Base-by-base conservation (phyloP, 2,888 invertebrate genomes). In the Drosophila kambysellisi region DNA sequence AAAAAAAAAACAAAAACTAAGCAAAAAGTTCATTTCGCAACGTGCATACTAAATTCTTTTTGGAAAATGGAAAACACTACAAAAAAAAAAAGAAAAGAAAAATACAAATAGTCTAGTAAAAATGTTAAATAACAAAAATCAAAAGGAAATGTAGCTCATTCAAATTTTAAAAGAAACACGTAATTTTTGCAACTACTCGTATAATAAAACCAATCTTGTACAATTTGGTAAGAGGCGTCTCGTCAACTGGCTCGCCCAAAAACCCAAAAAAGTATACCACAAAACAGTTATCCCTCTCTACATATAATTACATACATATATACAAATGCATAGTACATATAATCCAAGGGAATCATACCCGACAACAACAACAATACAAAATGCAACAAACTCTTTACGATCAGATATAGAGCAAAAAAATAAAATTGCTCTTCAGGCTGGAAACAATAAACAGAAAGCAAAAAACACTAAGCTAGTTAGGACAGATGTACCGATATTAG, bases 271-370 rank as follows among this genome's bases (percentile, higher is more conserved):
- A 20, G 80, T 70, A 70, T 75, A 74, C 58, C 54, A 59, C 57
- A 82, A 82, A 76, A 76, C 79, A 89, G 84, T 85, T 89, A 82
- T 69, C 81, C 79, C 83, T 84, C 79, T 89, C 84, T 72, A 81
- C 82, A 76, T 84, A 87, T 60, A 76, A 53, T 66, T 67, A 39
- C 56, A 56, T 67, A 39, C 56, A 56, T 29, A 88, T 79, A 72
- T 71, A 76, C 54, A 76, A 72, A 69, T 53, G 73, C 73, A 79
- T 80, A 81, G 60, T 81, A 74, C 76, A 89, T 84, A 81, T 81
- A 73, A 64, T 69, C 69, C 50, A 70, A 82, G 73, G 56, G 66
- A 57, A 64, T 43, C 73, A 64, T 74, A 79, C 68, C 64, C 69
- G 50, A 67, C 72, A 59, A 33, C 46, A 54, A 78, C 20, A 25